These are phyloP conservation scores for Chironomus tentans DNA, from an alignment of 2,888 invertebrate genomes.

Conservation along the genomic window DNA sequence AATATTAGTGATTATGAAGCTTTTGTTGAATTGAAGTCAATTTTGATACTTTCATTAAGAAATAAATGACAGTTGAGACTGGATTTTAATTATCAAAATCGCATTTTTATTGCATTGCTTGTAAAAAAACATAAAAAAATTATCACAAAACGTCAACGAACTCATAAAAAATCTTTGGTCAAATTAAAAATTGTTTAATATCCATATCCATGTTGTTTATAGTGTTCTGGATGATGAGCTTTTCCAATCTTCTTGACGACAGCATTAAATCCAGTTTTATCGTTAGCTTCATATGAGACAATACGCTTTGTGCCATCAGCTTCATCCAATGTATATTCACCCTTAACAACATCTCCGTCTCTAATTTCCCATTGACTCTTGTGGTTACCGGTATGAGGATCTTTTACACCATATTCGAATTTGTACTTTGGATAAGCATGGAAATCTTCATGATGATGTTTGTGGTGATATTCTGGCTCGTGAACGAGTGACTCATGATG, in stretches of 20 bases:
- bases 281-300: constrained; percentile 34
- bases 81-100: too few species aligned
- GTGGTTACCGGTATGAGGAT: constrained; percentile 44
- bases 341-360: constrained; percentile 46
- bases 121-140: too few species aligned
- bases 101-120: too few species aligned
- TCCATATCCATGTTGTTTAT: neutral
- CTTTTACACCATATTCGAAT: constrained; percentile 45
- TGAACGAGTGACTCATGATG: neutral
- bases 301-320: neutral
- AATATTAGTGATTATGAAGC: too few species aligned
- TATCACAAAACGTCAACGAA: neutral
- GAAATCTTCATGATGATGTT: neutral
- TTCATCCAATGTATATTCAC: constrained; percentile 30
- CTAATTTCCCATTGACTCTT: constrained; percentile 46
- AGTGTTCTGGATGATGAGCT: constrained; percentile 29
- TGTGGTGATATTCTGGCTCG: neutral
- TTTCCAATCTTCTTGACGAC: constrained; percentile 44
- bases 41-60: too few species aligned
- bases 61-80: too few species aligned
- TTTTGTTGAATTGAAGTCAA: too few species aligned
- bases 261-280: constrained; percentile 45
- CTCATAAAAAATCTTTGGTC: neutral
- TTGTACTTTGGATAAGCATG: constrained; percentile 40
- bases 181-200: neutral